phyloP scores from a whole-genome alignment of 2,113 vertebrate genomes.

The Picathartes gymnocephalus region DNA sequence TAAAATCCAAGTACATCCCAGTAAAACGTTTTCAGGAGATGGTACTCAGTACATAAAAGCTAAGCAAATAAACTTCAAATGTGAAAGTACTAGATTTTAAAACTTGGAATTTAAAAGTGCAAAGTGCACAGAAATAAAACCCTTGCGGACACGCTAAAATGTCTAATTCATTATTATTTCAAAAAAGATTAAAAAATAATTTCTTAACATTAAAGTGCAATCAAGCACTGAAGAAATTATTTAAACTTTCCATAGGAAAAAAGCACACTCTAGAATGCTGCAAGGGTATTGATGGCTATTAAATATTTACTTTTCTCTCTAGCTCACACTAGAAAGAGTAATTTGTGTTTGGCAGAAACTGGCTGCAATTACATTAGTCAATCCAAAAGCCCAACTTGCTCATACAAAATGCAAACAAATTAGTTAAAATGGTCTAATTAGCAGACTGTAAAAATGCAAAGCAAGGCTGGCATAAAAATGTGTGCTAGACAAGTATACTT shows the following conservation, averaged over 20 bases:
- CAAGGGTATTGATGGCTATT: conserved; percentile 82
- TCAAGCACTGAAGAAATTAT: conserved; percentile 75
- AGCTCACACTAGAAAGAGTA: conserved; percentile 80
- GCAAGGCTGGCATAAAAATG: conserved; percentile 77
- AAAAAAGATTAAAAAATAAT: conserved; percentile 78
- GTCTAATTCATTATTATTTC: conserved; percentile 73
- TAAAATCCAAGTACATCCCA: neutral
- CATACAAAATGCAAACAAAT: conserved; percentile 89
- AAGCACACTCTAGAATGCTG: conserved; percentile 70
- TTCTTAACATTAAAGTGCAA: conserved; percentile 74
- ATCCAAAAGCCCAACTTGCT: conserved; percentile 85
- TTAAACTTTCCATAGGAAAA: conserved; percentile 73
- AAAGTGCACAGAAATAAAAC: conserved; percentile 67
- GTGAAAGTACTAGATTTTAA: conserved; percentile 15
- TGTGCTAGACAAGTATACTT: conserved; percentile 57
- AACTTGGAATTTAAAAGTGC: conserved; percentile 52
- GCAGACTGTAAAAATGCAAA: conserved; percentile 82
- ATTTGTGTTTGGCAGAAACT: conserved; percentile 83
- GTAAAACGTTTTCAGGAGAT: neutral
- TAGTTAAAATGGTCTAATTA: conserved; percentile 89
- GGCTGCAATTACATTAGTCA: conserved; percentile 84
- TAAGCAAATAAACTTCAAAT: conserved; percentile 23
- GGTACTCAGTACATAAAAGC: neutral
- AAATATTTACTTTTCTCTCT: conserved; percentile 87
- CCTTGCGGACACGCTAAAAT: conserved; percentile 45